Evolutionary conservation across 2,797 vertebrate genomes (phyloP).

Genomic region (Clangula hyemalis): DNA sequence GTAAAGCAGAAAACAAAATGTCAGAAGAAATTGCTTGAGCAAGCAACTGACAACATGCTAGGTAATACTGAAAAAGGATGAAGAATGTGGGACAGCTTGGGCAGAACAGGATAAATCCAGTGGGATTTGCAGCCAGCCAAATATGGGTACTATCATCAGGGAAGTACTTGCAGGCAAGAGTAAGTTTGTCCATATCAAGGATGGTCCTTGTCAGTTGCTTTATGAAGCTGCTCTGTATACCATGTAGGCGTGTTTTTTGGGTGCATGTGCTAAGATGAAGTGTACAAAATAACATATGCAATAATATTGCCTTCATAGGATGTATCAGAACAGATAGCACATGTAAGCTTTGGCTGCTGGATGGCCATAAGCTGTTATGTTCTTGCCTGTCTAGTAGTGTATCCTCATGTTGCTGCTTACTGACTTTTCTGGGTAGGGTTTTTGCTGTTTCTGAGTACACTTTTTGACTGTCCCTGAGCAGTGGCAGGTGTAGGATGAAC

Average conservation of each 20-base stretch:
- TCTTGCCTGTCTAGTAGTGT: neutral
- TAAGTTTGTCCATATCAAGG: neutral
- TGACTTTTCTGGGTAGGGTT: neutral
- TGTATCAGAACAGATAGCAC: too few relatives aligned
- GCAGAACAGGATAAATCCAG: neutral
- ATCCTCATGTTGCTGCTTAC: neutral
- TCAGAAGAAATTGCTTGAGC: neutral
- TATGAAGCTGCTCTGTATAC: neutral
- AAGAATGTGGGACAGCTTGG: neutral
- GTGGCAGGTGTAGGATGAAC: neutral
- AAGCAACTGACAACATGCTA: neutral
- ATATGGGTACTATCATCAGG: rapidly evolving
- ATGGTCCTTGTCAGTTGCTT: neutral
- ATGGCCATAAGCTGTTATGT: rapidly evolving
- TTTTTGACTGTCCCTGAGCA: neutral
- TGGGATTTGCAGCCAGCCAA: neutral
- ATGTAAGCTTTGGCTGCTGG: neutral
- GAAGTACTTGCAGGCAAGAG: neutral
- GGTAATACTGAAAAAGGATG: neutral
- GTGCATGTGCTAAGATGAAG: neutral
- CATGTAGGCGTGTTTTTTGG: too few relatives aligned
- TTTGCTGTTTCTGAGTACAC: neutral
- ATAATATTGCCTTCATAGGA: neutral
- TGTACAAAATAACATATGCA: neutral
- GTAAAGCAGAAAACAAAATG: neutral